Conservation (phyloP, 2,113 vertebrate species). For the Emydocephalus ijimae region DNA sequence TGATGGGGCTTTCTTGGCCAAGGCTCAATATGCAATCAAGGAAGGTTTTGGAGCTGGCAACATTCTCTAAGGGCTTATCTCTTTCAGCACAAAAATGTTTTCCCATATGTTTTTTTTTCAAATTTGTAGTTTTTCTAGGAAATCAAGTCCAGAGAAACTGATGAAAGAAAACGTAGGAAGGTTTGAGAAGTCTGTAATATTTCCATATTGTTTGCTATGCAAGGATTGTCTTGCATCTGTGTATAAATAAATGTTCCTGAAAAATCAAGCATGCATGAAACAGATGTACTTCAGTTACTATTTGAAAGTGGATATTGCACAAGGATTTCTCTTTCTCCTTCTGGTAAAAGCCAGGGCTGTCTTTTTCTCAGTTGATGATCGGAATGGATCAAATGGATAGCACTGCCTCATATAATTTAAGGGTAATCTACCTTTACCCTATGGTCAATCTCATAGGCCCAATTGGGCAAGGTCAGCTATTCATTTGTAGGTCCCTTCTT, state of each 20-base stretch:
- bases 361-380: not conserved
- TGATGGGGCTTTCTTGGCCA: not conserved
- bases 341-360: not conserved
- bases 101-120: not conserved
- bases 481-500: not conserved
- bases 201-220: not conserved
- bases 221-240: not conserved
- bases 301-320: not conserved
- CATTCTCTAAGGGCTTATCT: not conserved
- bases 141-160: not conserved
- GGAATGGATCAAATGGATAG: not conserved
- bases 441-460: not conserved
- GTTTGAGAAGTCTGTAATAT: not conserved
- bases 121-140: not conserved
- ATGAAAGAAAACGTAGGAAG: not conserved
- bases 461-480: not conserved
- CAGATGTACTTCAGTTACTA: not conserved
- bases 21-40: not conserved
- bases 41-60: slow-evolving; percentile 1
- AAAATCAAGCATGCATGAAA: not conserved
- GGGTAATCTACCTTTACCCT: not conserved
- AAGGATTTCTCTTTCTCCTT: not conserved
- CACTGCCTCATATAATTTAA: slow-evolving; percentile 1
- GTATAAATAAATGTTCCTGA: not conserved
- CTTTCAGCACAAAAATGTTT: not conserved